Evolutionary conservation across 2,113 vertebrate species (phyloP).

Genomic region (Myanophis thanlyinensis): DNA sequence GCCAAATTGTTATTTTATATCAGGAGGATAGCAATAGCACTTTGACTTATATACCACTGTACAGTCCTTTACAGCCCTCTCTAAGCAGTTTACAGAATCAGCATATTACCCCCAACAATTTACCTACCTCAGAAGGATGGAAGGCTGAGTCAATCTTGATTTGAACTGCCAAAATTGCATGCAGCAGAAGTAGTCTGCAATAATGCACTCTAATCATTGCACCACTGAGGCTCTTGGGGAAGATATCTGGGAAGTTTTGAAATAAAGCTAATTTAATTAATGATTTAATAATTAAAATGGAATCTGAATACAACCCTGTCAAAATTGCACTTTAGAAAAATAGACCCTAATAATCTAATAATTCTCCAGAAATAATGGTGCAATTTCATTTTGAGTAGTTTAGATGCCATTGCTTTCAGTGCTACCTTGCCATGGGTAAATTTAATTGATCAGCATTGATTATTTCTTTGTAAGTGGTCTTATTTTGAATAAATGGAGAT

Average conservation of each 20-base stretch:
- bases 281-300: background rate
- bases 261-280: background rate
- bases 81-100: too few relatives aligned
- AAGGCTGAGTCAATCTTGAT: too few relatives aligned
- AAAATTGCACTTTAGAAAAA: background rate
- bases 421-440: background rate
- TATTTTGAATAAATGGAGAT: background rate
- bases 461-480: background rate
- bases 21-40: too few relatives aligned
- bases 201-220: too few relatives aligned
- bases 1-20: background rate
- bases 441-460: background rate
- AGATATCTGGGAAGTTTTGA: background rate
- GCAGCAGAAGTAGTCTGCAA: too few relatives aligned
- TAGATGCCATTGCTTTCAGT: background rate
- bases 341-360: background rate
- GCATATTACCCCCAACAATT: too few relatives aligned
- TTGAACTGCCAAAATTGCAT: too few relatives aligned
- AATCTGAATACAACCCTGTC: background rate
- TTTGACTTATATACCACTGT: too few relatives aligned
- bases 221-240: too few relatives aligned
- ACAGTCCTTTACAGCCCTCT: too few relatives aligned
- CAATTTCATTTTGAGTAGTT: background rate
- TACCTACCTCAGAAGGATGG: too few relatives aligned
- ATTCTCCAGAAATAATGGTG: background rate